Base-by-base conservation (phyloP, 2,113 vertebrate genomes). In the Cryptoleucopteryx plumbea region DNA sequence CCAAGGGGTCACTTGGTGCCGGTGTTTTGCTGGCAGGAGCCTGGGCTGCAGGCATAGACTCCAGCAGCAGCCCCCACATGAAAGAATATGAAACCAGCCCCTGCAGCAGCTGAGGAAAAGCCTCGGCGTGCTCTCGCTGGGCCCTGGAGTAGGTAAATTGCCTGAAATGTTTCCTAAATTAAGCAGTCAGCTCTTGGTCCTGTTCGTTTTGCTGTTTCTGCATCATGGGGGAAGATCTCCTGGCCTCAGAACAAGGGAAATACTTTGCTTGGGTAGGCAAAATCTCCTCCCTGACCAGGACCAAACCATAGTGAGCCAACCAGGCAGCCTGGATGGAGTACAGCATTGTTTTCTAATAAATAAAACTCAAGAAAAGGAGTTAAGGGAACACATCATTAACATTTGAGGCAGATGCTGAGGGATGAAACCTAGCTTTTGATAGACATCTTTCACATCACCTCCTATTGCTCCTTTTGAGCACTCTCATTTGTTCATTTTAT, bases 91-190 rank as follows among this genome's bases (percentile, higher is more conserved):
- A 58, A 91, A 65, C 25, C 32, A 93, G 25, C 2, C 16, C 16
- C 23, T 62, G 15, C 12, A 43, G 36, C 13, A 55, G 22, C 34
- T 48, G 19, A 17, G 11, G 40, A 87, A 85, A 82, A 50, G 31
- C 7, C 19, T n/a, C 1, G 1, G 5, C 1, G 0, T 45, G 8
- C 8, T 62, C 15, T 73, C 2, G 0, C 40, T 74, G 34, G 13
- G 15, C 25, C 40, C 25, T 61, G 20, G 36, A 22, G 16, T 6
- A 65, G 27, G 13, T 62, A 63, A 71, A 55, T n/a, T 77, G 25
- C 42, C 63, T 62, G 19, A 88, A 94, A 84, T 3, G 1, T 36
- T 18, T 72, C 47, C 74, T 75, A 47, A 85, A 42, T 5, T 13
- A 42, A 55, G n/a, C 4, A 59, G 14, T 58, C 47, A 86, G 23